Conservation (phyloP, 2,888 invertebrate species). For the Volucella zonaria region DNA sequence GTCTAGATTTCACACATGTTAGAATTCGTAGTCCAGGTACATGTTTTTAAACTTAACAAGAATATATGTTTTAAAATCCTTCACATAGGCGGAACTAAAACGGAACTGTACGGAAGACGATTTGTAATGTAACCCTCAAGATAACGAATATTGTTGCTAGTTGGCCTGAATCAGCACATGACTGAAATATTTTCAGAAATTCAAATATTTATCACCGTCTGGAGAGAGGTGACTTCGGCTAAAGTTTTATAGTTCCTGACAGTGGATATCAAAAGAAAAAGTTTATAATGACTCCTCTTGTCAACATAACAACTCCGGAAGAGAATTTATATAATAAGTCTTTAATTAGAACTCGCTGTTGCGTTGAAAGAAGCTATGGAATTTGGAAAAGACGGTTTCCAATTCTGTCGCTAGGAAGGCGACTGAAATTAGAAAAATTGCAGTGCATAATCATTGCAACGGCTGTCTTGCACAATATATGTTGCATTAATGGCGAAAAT, state of each 20-base stretch:
- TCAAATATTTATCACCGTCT: slow-evolving; percentile 48
- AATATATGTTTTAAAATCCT: not conserved
- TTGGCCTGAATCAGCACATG: slow-evolving; percentile 59
- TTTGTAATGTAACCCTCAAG: slow-evolving; percentile 37
- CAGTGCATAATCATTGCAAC: too few relatives aligned
- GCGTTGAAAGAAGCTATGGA: too few relatives aligned
- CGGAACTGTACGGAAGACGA: slow-evolving; percentile 49
- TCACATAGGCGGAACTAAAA: slow-evolving; percentile 37
- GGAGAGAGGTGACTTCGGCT: slow-evolving; percentile 52
- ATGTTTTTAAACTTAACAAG: not conserved
- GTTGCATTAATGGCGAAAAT: not conserved
- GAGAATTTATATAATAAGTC: too few relatives aligned
- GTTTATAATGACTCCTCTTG: too few relatives aligned
- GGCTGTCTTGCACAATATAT: too few relatives aligned
- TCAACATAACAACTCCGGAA: slow-evolving; percentile 15
- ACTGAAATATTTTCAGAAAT: slow-evolving; percentile 56
- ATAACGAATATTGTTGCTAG: slow-evolving; percentile 54
- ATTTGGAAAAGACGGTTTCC: too few relatives aligned
- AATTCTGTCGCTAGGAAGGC: too few relatives aligned
- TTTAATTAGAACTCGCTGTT: too few relatives aligned
- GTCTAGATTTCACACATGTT: slow-evolving; percentile 57
- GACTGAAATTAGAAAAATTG: too few relatives aligned
- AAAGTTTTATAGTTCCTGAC: slow-evolving; percentile 56
- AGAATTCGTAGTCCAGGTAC: slow-evolving; percentile 52
- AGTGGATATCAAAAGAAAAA: too few relatives aligned